Percentiles rank a stretch among this genome's conserved stretches.
Conservation (phyloP, 2,113 vertebrate genomes). For the Fregata magnificens region DNA sequence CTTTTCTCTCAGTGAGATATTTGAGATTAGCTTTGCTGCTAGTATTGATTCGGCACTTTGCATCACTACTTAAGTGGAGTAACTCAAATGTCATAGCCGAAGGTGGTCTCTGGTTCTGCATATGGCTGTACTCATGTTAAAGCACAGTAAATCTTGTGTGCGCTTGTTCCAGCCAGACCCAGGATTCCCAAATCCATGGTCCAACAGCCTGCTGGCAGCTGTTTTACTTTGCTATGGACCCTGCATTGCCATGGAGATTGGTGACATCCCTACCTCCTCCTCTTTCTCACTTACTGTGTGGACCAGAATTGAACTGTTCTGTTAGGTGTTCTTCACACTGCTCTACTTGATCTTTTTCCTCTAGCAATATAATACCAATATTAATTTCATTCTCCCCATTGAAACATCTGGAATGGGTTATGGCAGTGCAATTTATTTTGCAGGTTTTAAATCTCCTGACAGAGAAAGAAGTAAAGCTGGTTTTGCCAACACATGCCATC, state of each 20-base stretch:
- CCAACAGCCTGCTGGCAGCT: background rate
- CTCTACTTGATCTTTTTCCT: background rate
- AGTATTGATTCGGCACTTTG: background rate
- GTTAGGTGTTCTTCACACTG: background rate
- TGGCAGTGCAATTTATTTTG: background rate
- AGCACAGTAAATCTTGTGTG: background rate
- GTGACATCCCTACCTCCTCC: background rate
- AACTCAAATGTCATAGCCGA: background rate
- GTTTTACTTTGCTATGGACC: background rate
- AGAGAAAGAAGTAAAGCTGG: constrained; percentile 86
- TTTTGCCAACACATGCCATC: constrained; percentile 83
- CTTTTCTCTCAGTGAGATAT: background rate
- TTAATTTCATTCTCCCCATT: background rate
- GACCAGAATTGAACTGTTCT: background rate
- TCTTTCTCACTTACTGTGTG: background rate
- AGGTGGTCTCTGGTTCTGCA: background rate
- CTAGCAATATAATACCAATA: background rate
- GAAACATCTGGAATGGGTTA: background rate
- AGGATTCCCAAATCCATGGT: background rate
- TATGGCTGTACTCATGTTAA: background rate
- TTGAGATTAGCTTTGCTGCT: background rate
- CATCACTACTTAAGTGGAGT: background rate
- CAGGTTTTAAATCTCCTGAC: constrained; percentile 87
- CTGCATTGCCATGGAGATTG: background rate
- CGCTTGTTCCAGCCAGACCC: background rate